Evolutionary conservation across 1,140 invertebrate genomes (phyloP).

Genomic region (Cherax destructor): DNA sequence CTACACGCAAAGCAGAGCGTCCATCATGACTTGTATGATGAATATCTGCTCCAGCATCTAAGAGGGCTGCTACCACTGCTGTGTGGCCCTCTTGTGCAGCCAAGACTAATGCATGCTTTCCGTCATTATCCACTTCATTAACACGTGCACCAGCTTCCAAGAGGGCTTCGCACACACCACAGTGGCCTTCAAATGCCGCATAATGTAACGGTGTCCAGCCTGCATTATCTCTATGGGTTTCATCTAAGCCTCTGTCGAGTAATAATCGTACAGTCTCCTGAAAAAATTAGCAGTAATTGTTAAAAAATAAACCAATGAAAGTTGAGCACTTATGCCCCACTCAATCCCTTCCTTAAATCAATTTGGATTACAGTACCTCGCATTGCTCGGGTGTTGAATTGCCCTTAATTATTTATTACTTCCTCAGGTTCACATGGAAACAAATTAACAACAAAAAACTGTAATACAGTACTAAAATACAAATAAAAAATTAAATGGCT

Average conservation of each 20-base stretch:
- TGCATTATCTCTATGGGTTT: conserved; percentile 92
- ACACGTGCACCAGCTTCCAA: conserved; percentile 94
- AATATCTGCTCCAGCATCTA: conserved; percentile 86
- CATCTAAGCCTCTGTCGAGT: conserved; percentile 91
- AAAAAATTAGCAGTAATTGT: neutral
- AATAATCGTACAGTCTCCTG: conserved; percentile 89
- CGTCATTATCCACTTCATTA: conserved; percentile 95
- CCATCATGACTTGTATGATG: conserved; percentile 95
- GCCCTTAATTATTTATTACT: no score
- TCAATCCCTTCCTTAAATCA: no score
- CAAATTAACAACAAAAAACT: no score
- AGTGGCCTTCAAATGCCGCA: conserved; percentile 94
- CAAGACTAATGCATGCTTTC: conserved; percentile 91
- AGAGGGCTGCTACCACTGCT: conserved; percentile 82
- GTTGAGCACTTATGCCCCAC: no score
- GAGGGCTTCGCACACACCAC: conserved; percentile 89
- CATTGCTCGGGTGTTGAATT: no score
- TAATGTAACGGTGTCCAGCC: conserved; percentile 96
- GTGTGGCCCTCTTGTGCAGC: conserved; percentile 93
- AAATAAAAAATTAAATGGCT: no score
- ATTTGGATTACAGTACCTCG: no score
- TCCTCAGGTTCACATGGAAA: no score
- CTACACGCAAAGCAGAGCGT: conserved; percentile 93
- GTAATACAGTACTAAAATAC: no score
- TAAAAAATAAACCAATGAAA: neutral